Evolutionary conservation across 1,140 invertebrate genomes (phyloP).

Genomic region (Globodera ellingtonae): DNA sequence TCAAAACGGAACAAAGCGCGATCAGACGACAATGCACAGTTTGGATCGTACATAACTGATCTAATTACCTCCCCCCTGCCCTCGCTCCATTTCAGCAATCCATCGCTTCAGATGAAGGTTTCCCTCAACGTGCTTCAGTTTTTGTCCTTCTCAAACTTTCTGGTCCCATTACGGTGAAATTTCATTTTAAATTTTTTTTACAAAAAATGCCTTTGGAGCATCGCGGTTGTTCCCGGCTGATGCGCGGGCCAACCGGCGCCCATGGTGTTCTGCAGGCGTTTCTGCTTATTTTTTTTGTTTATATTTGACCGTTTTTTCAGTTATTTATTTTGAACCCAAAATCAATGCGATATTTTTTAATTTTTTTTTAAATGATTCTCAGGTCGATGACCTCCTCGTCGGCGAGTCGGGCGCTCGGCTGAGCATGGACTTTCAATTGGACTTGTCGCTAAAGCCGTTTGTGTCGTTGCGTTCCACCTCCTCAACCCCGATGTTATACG

Average conservation of each 20-base stretch:
- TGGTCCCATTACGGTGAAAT: too few relatives aligned
- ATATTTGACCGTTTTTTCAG: too few relatives aligned
- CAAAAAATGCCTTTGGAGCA: conserved; percentile 50
- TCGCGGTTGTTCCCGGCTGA: conserved; percentile 50
- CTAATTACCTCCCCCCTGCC: too few relatives aligned
- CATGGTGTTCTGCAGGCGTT: conserved; percentile 55
- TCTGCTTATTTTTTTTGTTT: conserved; percentile 40
- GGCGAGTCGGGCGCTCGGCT: conserved; percentile 33
- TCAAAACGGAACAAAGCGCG: too few relatives aligned
- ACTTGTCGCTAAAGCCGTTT: conserved; percentile 49
- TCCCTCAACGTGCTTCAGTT: too few relatives aligned
- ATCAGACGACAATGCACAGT: too few relatives aligned
- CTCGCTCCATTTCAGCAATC: too few relatives aligned
- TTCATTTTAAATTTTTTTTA: too few relatives aligned
- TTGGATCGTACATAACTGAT: too few relatives aligned
- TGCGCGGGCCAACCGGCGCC: conserved; percentile 46
- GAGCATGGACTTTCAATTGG: conserved; percentile 47
- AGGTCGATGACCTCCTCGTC: conserved; percentile 35
- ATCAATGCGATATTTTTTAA: background rate
- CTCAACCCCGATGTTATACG: conserved; percentile 39
- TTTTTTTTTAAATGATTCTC: background rate
- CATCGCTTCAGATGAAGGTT: too few relatives aligned
- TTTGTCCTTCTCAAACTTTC: too few relatives aligned
- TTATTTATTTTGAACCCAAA: too few relatives aligned
- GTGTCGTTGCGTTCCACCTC: conserved; percentile 37